Evolutionary conservation across 1,140 invertebrate species (phyloP).

Genomic region (Brachionus rubens): DNA sequence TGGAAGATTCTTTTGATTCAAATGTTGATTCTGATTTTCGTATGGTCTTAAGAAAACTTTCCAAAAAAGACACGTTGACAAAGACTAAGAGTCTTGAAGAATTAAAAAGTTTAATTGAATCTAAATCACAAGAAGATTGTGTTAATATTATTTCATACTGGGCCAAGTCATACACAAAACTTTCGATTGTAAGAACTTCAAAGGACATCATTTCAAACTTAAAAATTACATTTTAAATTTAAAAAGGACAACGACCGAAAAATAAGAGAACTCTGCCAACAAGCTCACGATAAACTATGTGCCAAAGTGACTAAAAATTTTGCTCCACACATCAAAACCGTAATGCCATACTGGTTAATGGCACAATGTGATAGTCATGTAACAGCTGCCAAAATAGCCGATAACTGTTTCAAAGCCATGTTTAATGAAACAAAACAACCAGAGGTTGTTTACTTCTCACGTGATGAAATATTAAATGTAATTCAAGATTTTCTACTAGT

Average conservation of each 20-base stretch:
- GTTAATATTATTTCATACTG: slow-evolving; percentile 18
- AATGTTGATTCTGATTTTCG: slow-evolving; percentile 57
- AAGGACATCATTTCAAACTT: too few species aligned
- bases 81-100: slow-evolving; percentile 65
- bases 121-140: slow-evolving; percentile 1
- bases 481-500: slow-evolving; percentile 58
- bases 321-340: slow-evolving; percentile 72
- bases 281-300: slow-evolving; percentile 68
- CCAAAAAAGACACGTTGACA: slow-evolving; percentile 79
- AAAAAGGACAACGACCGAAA: slow-evolving; percentile 34
- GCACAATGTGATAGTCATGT: slow-evolving; percentile 77
- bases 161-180: slow-evolving; percentile 25
- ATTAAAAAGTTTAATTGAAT: slow-evolving; percentile 1
- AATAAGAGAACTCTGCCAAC: slow-evolving; percentile 69
- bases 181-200: too few species aligned
- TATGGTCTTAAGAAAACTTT: slow-evolving; percentile 64
- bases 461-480: slow-evolving; percentile 67
- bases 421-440: slow-evolving; percentile 70
- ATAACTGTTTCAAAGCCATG: slow-evolving; percentile 67
- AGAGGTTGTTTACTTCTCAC: slow-evolving; percentile 70
- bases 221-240: too few species aligned
- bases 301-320: slow-evolving; percentile 69
- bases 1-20: slow-evolving; percentile 39
- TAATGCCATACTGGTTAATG: slow-evolving; percentile 67
- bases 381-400: slow-evolving; percentile 72